Percentiles rank a stretch among this genome's conserved stretches.
These are phyloP conservation scores for Podargus strigoides DNA, from an alignment of 2,797 vertebrate genomes.

Conservation along the genomic window DNA sequence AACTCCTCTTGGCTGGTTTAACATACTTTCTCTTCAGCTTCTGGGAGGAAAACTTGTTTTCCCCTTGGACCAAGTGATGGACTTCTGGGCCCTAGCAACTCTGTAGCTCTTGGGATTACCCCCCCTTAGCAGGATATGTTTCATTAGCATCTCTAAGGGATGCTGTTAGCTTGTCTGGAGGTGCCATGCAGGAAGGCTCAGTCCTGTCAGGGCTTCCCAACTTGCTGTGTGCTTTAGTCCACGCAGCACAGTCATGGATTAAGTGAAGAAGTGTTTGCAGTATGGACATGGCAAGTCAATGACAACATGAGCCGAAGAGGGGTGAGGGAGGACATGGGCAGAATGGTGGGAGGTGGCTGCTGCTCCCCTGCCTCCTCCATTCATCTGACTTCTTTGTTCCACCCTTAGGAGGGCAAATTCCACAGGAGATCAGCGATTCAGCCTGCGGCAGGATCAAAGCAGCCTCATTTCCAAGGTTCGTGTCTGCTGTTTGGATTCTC, in stretches of 20 bases:
- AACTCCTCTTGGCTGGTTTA: background rate
- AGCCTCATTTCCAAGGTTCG: background rate
- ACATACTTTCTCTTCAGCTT: background rate
- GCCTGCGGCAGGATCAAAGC: constrained; percentile 24
- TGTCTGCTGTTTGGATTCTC: background rate
- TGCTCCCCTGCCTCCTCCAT: background rate
- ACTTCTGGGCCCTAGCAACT: background rate
- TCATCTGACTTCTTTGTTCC: constrained; percentile 33
- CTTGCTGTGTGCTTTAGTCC: background rate
- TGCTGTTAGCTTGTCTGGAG: background rate
- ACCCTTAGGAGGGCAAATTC: constrained; percentile 51
- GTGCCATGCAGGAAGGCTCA: background rate
- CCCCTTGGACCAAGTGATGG: background rate
- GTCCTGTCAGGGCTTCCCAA: background rate
- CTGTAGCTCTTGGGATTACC: background rate
- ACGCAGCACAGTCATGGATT: fast-evolving
- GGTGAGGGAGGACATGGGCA: background rate
- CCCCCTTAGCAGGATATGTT: background rate
- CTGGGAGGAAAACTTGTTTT: background rate
- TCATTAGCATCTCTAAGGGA: background rate
- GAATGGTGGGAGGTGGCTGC: background rate
- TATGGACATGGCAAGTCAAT: background rate
- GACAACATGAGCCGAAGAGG: background rate
- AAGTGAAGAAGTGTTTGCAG: background rate
- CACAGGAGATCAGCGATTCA: background rate